Evolutionary conservation across 2,797 vertebrate genomes (phyloP).

Genomic region (Ceyx erithaca): DNA sequence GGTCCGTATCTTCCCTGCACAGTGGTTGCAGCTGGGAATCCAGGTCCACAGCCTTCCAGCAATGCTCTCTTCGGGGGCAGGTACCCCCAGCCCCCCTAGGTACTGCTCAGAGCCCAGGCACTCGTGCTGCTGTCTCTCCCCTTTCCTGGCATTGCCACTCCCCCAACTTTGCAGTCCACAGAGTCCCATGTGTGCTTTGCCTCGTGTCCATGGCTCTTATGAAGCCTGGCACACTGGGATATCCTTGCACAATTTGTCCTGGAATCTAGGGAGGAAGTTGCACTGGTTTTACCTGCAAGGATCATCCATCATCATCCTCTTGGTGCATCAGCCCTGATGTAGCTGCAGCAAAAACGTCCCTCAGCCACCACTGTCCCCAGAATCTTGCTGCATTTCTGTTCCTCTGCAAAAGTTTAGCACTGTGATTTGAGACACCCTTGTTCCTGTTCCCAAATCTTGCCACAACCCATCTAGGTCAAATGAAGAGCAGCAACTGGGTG

Average conservation of each 20-base stretch:
- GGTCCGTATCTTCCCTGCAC: neutral
- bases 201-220: accelerated
- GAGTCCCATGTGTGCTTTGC: neutral
- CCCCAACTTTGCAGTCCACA: accelerated
- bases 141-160: neutral
- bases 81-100: neutral
- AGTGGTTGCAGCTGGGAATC: accelerated
- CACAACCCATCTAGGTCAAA: neutral
- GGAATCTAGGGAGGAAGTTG: neutral
- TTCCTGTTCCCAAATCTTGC: neutral
- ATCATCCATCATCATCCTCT: neutral
- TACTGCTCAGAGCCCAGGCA: neutral
- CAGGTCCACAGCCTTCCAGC: neutral
- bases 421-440: neutral
- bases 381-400: neutral
- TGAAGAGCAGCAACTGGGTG: neutral
- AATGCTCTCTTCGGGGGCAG: neutral
- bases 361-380: neutral
- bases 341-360: neutral
- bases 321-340: neutral
- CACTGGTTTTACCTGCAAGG: neutral
- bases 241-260: neutral
- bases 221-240: accelerated
- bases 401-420: neutral
- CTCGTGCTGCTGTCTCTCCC: neutral